Evolutionary conservation across 30 jellyfish, hydroid and myxozoan genomes (phyloP).

Genomic region (Morbakka virulenta): DNA sequence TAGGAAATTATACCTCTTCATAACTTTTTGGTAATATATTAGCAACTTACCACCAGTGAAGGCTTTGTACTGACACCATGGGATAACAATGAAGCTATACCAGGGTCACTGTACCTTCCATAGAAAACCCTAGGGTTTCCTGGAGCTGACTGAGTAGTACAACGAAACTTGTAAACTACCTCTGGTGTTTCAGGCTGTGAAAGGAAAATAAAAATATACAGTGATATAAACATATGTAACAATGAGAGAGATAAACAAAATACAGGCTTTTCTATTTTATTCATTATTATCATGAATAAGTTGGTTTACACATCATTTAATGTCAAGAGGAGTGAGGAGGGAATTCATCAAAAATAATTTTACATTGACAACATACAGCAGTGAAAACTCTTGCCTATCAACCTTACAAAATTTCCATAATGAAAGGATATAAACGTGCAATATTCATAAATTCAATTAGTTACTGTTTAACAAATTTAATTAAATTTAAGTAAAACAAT

Average conservation of each 20-base stretch:
- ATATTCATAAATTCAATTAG: neutral
- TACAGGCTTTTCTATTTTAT: too few species aligned
- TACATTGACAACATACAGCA: too few species aligned
- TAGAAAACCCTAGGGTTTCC: constrained; percentile 71
- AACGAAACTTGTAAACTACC: constrained; percentile 57
- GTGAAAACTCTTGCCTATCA: too few species aligned
- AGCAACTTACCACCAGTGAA: constrained; percentile 56
- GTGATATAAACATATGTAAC: too few species aligned
- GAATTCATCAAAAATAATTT: too few species aligned
- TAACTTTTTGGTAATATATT: neutral
- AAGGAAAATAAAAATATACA: neutral
- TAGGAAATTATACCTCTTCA: neutral
- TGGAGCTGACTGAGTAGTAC: constrained; percentile 76
- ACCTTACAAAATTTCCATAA: too few species aligned
- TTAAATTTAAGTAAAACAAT: neutral
- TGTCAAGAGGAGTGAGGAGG: neutral
- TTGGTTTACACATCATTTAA: neutral
- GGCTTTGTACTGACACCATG: constrained; percentile 90
- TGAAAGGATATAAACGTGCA: too few species aligned
- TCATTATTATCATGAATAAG: too few species aligned
- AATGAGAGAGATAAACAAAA: too few species aligned
- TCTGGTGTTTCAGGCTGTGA: constrained; percentile 64
- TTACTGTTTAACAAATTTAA: neutral
- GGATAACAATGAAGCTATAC: constrained; percentile 60
- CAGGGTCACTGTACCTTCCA: constrained; percentile 89